phyloP scores from a whole-genome alignment of 23 tunicate species.

The Corella eumyota region DNA sequence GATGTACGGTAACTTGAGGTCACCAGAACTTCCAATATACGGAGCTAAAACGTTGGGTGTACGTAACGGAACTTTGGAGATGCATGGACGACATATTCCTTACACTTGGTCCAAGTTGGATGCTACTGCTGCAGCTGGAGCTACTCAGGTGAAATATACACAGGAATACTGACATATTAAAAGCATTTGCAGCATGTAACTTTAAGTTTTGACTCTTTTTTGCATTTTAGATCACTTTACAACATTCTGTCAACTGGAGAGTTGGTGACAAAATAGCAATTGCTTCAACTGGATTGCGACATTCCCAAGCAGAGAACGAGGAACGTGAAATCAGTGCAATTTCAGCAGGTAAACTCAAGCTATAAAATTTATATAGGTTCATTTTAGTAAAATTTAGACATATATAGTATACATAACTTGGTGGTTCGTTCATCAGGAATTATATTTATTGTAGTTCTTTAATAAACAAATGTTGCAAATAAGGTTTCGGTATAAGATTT shows the following conservation, averaged over 20 bases:
- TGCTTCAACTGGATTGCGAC: conserved; percentile 79
- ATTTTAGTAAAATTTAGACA: too few species aligned
- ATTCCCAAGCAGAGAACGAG: conserved; percentile 71
- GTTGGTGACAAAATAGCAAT: conserved; percentile 87
- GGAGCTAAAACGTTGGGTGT: conserved; percentile 89
- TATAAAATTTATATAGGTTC: too few species aligned
- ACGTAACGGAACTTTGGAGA: conserved; percentile 68
- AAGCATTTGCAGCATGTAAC: too few species aligned
- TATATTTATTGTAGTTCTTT: too few species aligned
- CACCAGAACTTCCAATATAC: conserved; percentile 76
- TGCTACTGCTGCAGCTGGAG: conserved; percentile 45
- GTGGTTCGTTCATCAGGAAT: too few species aligned
- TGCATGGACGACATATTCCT: conserved; percentile 74
- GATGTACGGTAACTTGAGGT: conserved; percentile 65
- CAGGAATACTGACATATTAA: too few species aligned
- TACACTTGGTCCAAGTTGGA: conserved; percentile 55
- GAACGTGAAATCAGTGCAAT: conserved; percentile 27
- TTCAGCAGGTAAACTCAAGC: conserved; percentile 37
- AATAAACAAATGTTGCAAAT: too few species aligned
- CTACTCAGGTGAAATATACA: conserved; percentile 54
- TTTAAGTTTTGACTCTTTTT: too few species aligned
- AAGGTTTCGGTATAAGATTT: too few species aligned
- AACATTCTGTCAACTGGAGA: conserved; percentile 58
- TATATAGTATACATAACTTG: too few species aligned
- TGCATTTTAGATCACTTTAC: conserved; percentile 31